Conservation (phyloP, 2,797 vertebrate genomes). For the Vespertilio murinus region DNA sequence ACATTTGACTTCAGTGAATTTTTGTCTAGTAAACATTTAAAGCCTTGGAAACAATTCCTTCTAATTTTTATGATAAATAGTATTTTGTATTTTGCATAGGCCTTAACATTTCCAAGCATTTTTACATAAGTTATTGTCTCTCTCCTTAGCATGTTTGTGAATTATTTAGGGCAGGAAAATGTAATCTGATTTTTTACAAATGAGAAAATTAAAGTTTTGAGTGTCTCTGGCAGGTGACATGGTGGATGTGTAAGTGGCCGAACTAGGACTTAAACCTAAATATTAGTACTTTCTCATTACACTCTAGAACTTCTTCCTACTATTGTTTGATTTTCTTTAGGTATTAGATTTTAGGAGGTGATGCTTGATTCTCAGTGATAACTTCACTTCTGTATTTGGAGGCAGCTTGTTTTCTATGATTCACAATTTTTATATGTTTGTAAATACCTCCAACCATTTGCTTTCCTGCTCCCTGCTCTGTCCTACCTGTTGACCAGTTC, state of each 20-base stretch:
- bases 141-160: neutral
- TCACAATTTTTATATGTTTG: neutral
- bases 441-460: neutral
- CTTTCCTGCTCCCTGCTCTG: neutral
- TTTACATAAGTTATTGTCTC: neutral
- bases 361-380: neutral
- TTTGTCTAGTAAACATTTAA: constrained; percentile 38
- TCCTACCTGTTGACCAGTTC: neutral
- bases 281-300: neutral
- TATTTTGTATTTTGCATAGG: neutral
- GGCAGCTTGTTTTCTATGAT: neutral
- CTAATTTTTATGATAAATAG: neutral
- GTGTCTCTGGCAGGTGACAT: neutral
- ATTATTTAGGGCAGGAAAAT: neutral
- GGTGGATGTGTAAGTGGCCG: neutral
- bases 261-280: neutral
- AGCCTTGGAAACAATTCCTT: neutral
- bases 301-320: neutral
- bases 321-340: constrained; percentile 1
- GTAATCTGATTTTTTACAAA: constrained; percentile 15
- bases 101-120: neutral
- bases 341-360: neutral
- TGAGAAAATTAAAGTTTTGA: neutral
- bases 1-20: neutral
- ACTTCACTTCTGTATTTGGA: neutral